Conservation (phyloP, 30 jellyfish, hydroid and myxozoan species). For the Sanderia malayensis region DNA sequence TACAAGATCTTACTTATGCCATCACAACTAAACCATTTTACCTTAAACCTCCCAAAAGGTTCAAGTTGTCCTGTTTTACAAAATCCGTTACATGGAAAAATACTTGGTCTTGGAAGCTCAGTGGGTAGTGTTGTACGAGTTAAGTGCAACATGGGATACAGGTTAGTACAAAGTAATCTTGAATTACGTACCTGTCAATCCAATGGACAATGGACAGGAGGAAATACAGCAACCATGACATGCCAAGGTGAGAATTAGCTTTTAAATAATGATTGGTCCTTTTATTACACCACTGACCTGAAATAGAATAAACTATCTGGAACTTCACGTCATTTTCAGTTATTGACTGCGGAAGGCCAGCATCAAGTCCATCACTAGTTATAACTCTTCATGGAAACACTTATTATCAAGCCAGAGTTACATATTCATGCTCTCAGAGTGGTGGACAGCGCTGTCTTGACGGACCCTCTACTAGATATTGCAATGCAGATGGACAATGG, state of each 20-base stretch:
- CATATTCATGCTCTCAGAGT: constrained; percentile 71
- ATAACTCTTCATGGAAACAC: constrained; percentile 53
- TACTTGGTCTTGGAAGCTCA: constrained; percentile 60
- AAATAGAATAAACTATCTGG: too few relatives aligned
- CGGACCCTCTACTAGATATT: constrained; percentile 74
- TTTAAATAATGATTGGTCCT: too few relatives aligned
- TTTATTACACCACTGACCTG: too few relatives aligned
- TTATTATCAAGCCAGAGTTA: constrained; percentile 63
- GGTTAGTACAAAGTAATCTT: constrained; percentile 47
- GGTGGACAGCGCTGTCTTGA: constrained; percentile 82
- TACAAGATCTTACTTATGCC: too few relatives aligned
- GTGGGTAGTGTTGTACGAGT: constrained; percentile 82
- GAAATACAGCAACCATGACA: constrained; percentile 63
- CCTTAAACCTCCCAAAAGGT: too few relatives aligned
- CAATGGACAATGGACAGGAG: constrained; percentile 90
- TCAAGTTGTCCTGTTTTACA: constrained; percentile 36
- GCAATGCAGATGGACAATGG: constrained; percentile 97
- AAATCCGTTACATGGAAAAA: constrained; percentile 62
- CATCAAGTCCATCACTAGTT: constrained; percentile 29
- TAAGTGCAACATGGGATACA: constrained; percentile 76
- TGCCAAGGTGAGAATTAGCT: constrained; percentile 58
- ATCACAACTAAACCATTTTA: too few relatives aligned
- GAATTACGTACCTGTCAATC: constrained; percentile 74
- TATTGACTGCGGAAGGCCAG: constrained; percentile 79
- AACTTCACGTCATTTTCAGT: too few relatives aligned